A percentile compares a stretch with the other conserved stretches of the same genome.
These are phyloP conservation scores for Xestia c-nigrum DNA, from an alignment of 2,888 invertebrate genomes.

Conservation along the genomic window DNA sequence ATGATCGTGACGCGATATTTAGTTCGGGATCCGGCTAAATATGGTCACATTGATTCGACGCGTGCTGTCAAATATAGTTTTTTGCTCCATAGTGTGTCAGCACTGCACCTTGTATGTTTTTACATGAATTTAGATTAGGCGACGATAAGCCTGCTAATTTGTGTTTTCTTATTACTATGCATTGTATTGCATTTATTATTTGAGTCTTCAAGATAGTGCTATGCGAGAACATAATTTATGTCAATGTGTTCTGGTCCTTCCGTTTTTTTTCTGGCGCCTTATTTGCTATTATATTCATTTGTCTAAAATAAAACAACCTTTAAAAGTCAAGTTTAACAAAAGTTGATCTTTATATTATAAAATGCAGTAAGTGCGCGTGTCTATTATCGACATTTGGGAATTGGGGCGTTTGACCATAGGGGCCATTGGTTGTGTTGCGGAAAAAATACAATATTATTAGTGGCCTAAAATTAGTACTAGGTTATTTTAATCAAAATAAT, in stretches of 20 bases:
- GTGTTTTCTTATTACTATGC: constrained; percentile 51
- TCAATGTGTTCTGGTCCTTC: constrained; percentile 22
- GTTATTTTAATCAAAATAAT: not conserved
- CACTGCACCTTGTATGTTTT: constrained; percentile 63
- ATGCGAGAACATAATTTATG: constrained; percentile 51
- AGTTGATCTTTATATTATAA: constrained; percentile 11
- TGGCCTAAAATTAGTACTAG: not conserved
- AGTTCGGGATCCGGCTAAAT: constrained; percentile 76
- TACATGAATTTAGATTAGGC: constrained; percentile 68
- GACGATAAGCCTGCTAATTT: constrained; percentile 64
- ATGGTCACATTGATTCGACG: constrained; percentile 74
- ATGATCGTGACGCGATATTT: constrained; percentile 79
- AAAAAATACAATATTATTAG: not conserved
- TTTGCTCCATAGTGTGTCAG: constrained; percentile 63
- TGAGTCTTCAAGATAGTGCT: constrained; percentile 48
- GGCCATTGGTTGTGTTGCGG: not conserved
- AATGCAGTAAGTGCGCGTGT: not conserved
- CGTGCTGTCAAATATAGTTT: constrained; percentile 61
- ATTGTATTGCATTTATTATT: constrained; percentile 53
- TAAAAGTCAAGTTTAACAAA: constrained; percentile 45
- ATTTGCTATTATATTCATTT: constrained; percentile 40
- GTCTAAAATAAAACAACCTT: constrained; percentile 29
- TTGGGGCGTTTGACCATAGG: not conserved
- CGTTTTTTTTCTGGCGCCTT: constrained; percentile 38
- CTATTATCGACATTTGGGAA: not conserved